These are phyloP conservation scores for Zoanthus solanderi DNA, from an alignment of 92 coral and sea anemone species.

Conservation along the genomic window DNA sequence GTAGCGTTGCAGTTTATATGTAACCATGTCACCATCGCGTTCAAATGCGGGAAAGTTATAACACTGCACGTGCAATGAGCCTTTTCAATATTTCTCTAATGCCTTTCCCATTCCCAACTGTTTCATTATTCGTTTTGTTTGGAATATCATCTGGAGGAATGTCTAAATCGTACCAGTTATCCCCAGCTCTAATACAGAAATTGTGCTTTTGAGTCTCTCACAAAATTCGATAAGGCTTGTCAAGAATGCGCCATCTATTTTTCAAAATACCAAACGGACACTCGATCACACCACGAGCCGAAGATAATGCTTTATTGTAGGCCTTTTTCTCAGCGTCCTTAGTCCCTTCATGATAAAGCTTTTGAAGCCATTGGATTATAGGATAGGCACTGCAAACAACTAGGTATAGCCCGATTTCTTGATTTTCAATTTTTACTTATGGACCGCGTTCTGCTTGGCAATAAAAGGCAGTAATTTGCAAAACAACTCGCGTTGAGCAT, in stretches of 20 bases:
- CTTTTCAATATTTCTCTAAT: constrained; percentile 11
- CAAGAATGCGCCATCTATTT: background rate
- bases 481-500: constrained; percentile 13
- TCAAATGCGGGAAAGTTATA: background rate
- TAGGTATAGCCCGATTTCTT: constrained; percentile 20
- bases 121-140: constrained; percentile 2
- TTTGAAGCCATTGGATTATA: constrained; percentile 18
- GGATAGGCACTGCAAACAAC: constrained; percentile 23
- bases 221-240: background rate
- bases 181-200: constrained; percentile 7
- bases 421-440: constrained; percentile 16
- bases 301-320: constrained; percentile 5
- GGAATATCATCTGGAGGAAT: constrained; percentile 9
- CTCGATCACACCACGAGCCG: constrained; percentile 1
- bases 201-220: background rate
- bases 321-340: constrained; percentile 10
- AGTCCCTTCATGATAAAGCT: constrained; percentile 20
- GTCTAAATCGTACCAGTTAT: background rate
- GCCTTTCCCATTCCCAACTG: background rate
- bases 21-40: background rate
- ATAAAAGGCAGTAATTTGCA: constrained; percentile 15
- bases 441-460: constrained; percentile 24
- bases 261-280: background rate
- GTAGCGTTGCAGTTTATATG: background rate
- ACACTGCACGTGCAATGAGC: constrained; percentile 1